Base-by-base conservation (phyloP, 2,113 vertebrate species). In the Saccopteryx leptura region DNA sequence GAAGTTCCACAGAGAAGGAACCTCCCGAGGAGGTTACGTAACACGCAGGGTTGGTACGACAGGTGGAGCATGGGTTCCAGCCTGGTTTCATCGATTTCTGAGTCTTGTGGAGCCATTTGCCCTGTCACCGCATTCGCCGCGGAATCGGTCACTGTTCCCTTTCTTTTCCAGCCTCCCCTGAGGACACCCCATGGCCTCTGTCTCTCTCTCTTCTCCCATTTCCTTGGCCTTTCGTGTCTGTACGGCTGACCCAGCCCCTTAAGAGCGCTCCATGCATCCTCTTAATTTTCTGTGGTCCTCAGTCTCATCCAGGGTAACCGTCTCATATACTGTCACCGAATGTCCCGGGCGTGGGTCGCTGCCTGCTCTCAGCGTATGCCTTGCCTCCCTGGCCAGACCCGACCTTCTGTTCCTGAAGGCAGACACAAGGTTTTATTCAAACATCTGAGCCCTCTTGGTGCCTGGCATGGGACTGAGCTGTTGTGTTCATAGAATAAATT, bases 1-100 rank as follows among this genome's bases (percentile, higher is more conserved):
- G 46, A n/a, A 28, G 54, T 93, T 95, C 74, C 86, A 63, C 74
- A 23, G 90, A 83, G 76, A 93, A 63, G 52, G n/a, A 52, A 58
- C 66, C 81, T 78, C 72, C 71, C 74, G 15, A 11, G 5, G 17
- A 33, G 92, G 52, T 92, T 83, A 65, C 31, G 0, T 54, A 74
- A 56, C 33, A 46, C 0, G 2, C 24, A 31, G 26, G 11, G 26
- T 18, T 89, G 58, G 63, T 60, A 33, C 63, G 72, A 68, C 13
- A 52, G 84, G 60, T 0, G 9, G 79, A 11, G 31, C 31, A 4
- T 72, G 65, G 63, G 26, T 63, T 78, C 79, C 74, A 69, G 85
- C 52, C 56, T 21, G n/a, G 52, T 84, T 84, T 84, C 58, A 4
- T 39, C 46, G 4, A 19, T 28, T 56, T 84, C 83, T 46, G 46